These are phyloP conservation scores for Etheostoma spectabile DNA, from an alignment of 2,113 vertebrate genomes.

Conservation along the genomic window DNA sequence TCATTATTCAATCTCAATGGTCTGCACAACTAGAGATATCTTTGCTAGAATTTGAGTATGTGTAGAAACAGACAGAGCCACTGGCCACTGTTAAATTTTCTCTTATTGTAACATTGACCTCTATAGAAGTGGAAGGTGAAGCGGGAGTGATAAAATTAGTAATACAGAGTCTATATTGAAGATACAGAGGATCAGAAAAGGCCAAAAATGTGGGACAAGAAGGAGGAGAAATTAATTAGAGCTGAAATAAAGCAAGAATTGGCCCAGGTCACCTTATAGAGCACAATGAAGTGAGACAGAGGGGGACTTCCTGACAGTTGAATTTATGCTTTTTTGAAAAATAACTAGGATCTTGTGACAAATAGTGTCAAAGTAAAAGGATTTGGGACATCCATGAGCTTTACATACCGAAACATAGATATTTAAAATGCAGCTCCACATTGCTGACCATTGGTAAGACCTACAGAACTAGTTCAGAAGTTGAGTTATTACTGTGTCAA, in stretches of 20 bases:
- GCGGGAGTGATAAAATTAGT: background rate
- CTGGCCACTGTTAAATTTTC: background rate
- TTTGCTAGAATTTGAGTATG: constrained; percentile 19
- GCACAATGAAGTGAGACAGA: constrained; percentile 1
- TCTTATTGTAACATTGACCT: background rate
- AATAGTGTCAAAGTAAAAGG: background rate
- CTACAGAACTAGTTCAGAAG: background rate
- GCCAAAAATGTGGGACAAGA: constrained; percentile 17
- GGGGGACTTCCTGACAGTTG: constrained; percentile 2
- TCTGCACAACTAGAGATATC: constrained; percentile 47
- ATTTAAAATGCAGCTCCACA: background rate
- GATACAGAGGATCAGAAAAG: constrained; percentile 15
- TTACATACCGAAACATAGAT: background rate
- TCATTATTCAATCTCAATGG: constrained; percentile 65
- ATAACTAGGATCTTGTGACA: background rate
- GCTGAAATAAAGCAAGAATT: constrained; percentile 20
- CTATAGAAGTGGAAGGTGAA: constrained; percentile 7
- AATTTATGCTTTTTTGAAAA: constrained; percentile 21
- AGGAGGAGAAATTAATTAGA: constrained; percentile 37
- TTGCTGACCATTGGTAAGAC: background rate
- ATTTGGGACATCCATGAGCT: background rate
- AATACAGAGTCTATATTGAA: constrained; percentile 14
- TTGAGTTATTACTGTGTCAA: background rate
- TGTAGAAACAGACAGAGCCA: background rate
- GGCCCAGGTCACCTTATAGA: constrained; percentile 4